Conservation (phyloP, 2,797 vertebrate genomes). For the Sebastes jordani region DNA sequence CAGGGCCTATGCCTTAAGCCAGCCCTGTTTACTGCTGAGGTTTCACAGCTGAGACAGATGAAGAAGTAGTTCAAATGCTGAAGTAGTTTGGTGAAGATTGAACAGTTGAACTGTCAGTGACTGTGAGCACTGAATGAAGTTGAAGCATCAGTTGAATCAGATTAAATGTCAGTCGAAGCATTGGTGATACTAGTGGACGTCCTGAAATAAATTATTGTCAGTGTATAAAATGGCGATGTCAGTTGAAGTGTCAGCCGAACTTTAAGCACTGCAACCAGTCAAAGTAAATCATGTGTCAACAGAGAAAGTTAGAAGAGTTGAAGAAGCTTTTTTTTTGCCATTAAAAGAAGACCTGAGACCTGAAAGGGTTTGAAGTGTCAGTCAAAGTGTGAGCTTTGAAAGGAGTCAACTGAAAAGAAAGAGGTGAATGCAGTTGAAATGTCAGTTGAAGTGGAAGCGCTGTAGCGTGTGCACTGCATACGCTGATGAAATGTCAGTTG, state of each 20-base stretch:
- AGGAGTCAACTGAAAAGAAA: neutral
- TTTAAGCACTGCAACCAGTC: neutral
- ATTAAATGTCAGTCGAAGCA: neutral
- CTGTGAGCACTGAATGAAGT: neutral
- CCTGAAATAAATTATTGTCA: neutral
- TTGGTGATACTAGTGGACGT: neutral
- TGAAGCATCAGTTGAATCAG: neutral
- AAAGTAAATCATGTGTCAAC: neutral
- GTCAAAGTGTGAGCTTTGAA: neutral
- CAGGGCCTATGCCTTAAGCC: neutral
- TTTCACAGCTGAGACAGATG: neutral
- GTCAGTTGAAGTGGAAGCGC: neutral
- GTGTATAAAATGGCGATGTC: conserved; percentile 3
- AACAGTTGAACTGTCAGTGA: neutral
- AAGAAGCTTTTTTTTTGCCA: neutral
- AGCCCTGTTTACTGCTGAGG: neutral
- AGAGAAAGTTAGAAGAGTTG: neutral
- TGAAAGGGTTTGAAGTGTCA: conserved; percentile 16
- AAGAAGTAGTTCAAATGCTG: neutral
- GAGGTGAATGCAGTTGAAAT: neutral
- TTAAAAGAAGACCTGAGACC: conserved; percentile 3
- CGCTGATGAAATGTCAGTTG: neutral
- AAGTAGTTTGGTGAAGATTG: neutral
- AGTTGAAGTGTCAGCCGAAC: neutral
- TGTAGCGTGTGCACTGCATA: neutral